These are phyloP conservation scores for Pharmacophagus antenor DNA, from an alignment of 2,888 invertebrate species.

Conservation along the genomic window DNA sequence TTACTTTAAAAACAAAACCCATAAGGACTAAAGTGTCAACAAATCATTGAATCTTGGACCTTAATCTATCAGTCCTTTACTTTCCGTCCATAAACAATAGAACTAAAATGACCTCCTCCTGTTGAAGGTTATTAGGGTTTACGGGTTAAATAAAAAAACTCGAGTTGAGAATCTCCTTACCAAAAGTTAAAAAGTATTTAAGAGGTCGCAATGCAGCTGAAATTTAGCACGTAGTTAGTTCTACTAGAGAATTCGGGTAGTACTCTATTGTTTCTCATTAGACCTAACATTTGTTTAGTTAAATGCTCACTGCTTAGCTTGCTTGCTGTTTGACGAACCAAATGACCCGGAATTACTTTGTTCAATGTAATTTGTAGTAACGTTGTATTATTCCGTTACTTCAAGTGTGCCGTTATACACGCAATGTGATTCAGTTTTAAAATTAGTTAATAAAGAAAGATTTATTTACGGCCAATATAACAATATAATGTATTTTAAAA, in stretches of 20 bases:
- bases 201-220: slow-evolving; percentile 5
- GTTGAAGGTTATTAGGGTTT: too few relatives aligned
- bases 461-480: too few relatives aligned
- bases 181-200: slow-evolving; percentile 3
- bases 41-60: too few relatives aligned
- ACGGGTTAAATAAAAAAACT: not conserved
- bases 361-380: slow-evolving; percentile 11
- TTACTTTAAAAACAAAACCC: not conserved
- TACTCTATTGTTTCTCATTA: slow-evolving; percentile 25
- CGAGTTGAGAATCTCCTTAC: too few relatives aligned
- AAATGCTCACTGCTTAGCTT: slow-evolving; percentile 16
- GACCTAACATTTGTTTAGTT: slow-evolving; percentile 26
- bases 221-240: slow-evolving; percentile 24
- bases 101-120: too few relatives aligned
- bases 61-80: too few relatives aligned
- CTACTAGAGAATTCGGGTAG: slow-evolving; percentile 16
- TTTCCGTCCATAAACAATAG: too few relatives aligned
- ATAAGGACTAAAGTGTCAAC: not conserved
- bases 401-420: too few relatives aligned
- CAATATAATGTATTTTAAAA: too few relatives aligned
- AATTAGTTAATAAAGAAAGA: too few relatives aligned
- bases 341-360: slow-evolving; percentile 11
- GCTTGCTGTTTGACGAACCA: slow-evolving; percentile 12
- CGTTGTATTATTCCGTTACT: not conserved
- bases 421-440: too few relatives aligned